Evolutionary conservation across 2,113 vertebrate genomes (phyloP), one percentile per base, ranked within the genome.

Genomic region (Procapra przewalskii): DNA sequence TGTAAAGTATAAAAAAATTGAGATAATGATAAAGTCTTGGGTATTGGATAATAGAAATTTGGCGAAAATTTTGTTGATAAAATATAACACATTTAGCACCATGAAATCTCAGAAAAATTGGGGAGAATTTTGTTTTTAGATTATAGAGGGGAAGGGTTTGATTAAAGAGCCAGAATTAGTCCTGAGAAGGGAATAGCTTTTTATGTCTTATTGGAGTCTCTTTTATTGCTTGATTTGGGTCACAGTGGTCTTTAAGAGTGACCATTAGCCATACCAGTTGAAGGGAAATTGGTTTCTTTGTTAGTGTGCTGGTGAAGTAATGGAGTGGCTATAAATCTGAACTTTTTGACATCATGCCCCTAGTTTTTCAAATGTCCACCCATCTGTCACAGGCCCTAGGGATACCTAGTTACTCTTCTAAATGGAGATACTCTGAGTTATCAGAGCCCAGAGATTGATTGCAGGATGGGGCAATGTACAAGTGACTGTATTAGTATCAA

Each of bases 201-300:
- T 59, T 27, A 15, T 77, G 83, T 90, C 45, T 96, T 96, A 91
- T 12, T 96, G 36, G 59, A 87, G 43, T 4, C 54, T 97, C 43
- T 97, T 71, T 96, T 71, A 71, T 93, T 97, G 55, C 54, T 96
- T 36, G 85, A 3, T 82, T 95, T 96, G 60, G 88, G 77, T 97
- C 82, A 89, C 55, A 95, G 1, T 93, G 71, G 71, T 92, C 91
- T 98, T 97, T 97, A 97, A 97, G 82, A 97, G 36, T 96, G 84
- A 91, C 90, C 45, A 75, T 96, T 96, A 96, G 36, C 59, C 40
- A 87, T 94, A 88, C 11, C 55, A 95, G 10, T 48, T 59, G 94
- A 94, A 93, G 75, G 55, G 17, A 96, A 95, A 97, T 96, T 94
- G 48, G 50, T 85, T 96, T 97, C 90, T 97, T 96, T 55, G 52